A percentile compares a stretch with the other conserved stretches of the same genome.
These are phyloP conservation scores for Ictalurus punctatus DNA, from an alignment of 2,113 vertebrate species.

Conservation along the genomic window DNA sequence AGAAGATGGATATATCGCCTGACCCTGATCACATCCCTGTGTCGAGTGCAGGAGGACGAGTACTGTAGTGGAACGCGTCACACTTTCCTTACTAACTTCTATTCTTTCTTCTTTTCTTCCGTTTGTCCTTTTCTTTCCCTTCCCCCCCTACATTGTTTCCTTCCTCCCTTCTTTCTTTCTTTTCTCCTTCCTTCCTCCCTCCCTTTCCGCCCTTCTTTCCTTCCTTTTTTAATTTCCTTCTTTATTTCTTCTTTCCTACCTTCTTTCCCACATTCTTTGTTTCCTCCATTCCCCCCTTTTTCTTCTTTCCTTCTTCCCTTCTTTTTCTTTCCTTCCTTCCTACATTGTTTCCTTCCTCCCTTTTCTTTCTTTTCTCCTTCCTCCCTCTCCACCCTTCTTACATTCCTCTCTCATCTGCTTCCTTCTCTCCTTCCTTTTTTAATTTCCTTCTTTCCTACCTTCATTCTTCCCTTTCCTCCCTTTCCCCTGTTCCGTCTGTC, in stretches of 20 bases:
- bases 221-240: neutral
- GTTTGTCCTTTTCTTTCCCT: neutral
- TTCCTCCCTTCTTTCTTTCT: neutral
- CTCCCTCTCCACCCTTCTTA: no score
- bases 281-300: neutral
- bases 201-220: neutral
- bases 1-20: neutral
- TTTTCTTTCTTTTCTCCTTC: neutral
- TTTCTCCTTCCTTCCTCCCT: neutral
- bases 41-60: neutral
- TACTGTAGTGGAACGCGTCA: neutral
- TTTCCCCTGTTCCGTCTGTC: neutral
- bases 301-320: neutral
- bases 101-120: no score
- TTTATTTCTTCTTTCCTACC: no score
- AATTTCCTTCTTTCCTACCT: no score
- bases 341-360: neutral
- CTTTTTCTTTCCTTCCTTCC: neutral
- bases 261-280: no score
- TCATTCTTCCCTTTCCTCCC: neutral
- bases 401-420: no score
- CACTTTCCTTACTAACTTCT: neutral
- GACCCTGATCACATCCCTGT: neutral
- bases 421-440: no score
- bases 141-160: no score